Percentiles rank a stretch among this genome's conserved stretches.
Evolutionary conservation across 2,113 vertebrate species (phyloP).

Genomic region (Oreochromis spilurus): DNA sequence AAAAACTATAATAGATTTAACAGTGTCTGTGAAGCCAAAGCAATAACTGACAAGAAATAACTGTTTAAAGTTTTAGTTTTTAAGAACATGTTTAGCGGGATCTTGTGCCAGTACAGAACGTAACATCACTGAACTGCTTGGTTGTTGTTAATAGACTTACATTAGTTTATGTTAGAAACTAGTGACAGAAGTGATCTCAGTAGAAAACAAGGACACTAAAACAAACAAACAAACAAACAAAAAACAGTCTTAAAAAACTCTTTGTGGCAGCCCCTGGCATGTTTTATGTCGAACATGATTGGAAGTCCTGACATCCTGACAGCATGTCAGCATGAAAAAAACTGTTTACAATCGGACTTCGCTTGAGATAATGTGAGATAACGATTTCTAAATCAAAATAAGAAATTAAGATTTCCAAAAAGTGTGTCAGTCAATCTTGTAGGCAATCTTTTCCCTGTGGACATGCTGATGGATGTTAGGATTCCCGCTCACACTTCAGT

Average conservation of each 20-base stretch:
- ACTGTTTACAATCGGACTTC: rapidly evolving
- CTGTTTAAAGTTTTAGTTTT: neutral
- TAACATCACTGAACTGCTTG: rapidly evolving
- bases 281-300: neutral
- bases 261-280: neutral
- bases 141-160: neutral
- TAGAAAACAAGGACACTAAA: neutral
- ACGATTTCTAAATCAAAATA: neutral
- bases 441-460: neutral
- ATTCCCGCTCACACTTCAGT: rapidly evolving
- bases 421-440: neutral
- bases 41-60: neutral
- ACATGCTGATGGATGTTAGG: neutral
- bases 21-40: neutral
- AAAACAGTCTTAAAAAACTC: rapidly evolving
- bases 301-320: neutral
- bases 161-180: neutral
- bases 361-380: neutral
- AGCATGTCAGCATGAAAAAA: neutral
- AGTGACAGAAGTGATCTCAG: neutral
- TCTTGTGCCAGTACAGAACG: rapidly evolving
- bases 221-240: rapidly evolving
- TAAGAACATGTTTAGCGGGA: neutral
- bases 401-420: neutral
- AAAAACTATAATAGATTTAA: neutral